phyloP scores from a whole-genome alignment of 2,888 invertebrate species.

The Eristalis tenax region DNA sequence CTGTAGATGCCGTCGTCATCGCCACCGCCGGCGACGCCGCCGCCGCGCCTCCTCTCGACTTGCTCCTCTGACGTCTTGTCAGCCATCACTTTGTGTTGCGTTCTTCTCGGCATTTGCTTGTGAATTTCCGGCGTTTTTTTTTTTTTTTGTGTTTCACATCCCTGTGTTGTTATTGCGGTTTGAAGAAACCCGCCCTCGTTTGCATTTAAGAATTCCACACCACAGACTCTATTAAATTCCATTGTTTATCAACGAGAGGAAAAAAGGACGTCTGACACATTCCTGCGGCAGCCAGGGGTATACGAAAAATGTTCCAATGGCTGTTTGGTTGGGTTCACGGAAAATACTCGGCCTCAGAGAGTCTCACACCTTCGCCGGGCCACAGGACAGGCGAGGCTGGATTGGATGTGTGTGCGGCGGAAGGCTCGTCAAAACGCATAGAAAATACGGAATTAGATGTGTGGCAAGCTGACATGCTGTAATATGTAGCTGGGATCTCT shows the following conservation, averaged over 20 bases:
- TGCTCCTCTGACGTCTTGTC: not conserved
- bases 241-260: slow-evolving; percentile 49
- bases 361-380: not conserved
- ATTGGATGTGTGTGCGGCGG: not conserved
- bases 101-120: not conserved
- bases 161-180: not conserved
- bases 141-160: not conserved
- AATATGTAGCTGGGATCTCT: slow-evolving; percentile 15
- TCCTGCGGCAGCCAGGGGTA: slow-evolving; percentile 41
- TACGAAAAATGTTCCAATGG: slow-evolving; percentile 30
- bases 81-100: not conserved
- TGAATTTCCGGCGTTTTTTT: not conserved
- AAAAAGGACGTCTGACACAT: slow-evolving; percentile 54
- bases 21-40: not conserved
- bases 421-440: slow-evolving; percentile 62
- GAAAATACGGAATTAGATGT: slow-evolving; percentile 58
- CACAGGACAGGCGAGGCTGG: not conserved
- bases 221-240: slow-evolving; percentile 62
- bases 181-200: slow-evolving; percentile 13
- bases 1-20: not conserved
- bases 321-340: not conserved
- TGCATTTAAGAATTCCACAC: slow-evolving; percentile 56
- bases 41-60: no score
- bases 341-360: no score
- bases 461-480: slow-evolving; percentile 51